Evolutionary conservation across 2,888 invertebrate genomes (phyloP), one percentile per base, ranked within the genome.

Genomic region (Volucella zonaria): DNA sequence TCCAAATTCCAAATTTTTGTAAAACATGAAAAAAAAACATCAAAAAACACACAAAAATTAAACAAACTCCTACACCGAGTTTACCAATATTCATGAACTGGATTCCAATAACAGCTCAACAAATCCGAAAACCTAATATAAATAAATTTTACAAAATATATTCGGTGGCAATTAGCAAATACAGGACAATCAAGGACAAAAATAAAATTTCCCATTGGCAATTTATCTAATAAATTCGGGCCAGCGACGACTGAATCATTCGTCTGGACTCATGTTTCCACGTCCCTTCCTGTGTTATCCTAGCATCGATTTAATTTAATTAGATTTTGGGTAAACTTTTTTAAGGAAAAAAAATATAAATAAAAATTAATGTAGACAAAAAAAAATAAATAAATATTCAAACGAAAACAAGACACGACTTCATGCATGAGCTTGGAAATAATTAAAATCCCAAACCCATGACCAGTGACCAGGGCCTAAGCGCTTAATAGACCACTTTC

Each of bases 21-120:
- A 74, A 49, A 54, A 14, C 47, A 62, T 40, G 31, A 73, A 47
- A 42, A 14, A n/a, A 62, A 47, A 31, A 49, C 3, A 70, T 51
- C n/a, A 31, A 68, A 38, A 62, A 51, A 15, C 31, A 14, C 18
- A 47, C 15, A 11, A 42, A 45, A 38, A 14, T 38, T 40, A 38
- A 45, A 14, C 45, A 56, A 38, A 11, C 12, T 43, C 45, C 12
- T 45, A 15, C 43, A 11, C 8, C 12, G n/a, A 42, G 52, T 56
- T 70, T 77, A 47, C 68, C 68, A 70, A 70, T 70, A 71, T 78
- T 71, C 71, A 78, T 78, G 71, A 78, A 78, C 78, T 67, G 15
- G 15, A 38, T 14, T 43, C 73, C 49, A 74, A 74, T 58, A 61
- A 61, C 67, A 54, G 49, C 66, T 49, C 52, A 67, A 68, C 42